Percentiles rank a stretch among this genome's conserved stretches.
These are phyloP conservation scores for Lasioglossum marginatum DNA, from an alignment of 2,888 invertebrate genomes.

Conservation along the genomic window DNA sequence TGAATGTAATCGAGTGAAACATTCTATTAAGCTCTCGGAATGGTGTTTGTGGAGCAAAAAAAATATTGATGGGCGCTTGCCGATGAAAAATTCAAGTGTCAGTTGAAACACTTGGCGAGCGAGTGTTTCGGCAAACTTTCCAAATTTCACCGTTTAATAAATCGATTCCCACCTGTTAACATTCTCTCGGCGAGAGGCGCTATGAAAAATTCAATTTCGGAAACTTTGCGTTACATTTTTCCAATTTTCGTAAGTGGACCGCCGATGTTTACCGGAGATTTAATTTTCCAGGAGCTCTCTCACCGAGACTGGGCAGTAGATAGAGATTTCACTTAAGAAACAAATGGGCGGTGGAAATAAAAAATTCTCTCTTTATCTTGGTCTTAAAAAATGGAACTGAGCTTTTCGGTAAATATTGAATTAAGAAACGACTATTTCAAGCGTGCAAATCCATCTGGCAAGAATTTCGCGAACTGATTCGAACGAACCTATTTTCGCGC, in stretches of 20 bases:
- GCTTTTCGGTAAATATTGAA: neutral
- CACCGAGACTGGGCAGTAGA: fast-evolving
- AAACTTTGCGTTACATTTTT: neutral
- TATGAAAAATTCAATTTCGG: neutral
- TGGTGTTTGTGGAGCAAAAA: neutral
- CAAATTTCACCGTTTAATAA: neutral
- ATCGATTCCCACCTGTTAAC: neutral
- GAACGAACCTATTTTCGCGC: neutral
- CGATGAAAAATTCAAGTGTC: neutral
- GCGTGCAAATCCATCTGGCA: neutral
- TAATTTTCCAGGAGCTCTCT: neutral
- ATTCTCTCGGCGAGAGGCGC: neutral
- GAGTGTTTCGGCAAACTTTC: neutral
- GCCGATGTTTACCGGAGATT: neutral
- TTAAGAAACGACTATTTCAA: neutral
- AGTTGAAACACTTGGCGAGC: neutral
- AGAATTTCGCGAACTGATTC: neutral
- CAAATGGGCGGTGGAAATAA: no score
- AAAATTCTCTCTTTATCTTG: neutral
- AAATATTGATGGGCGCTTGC: neutral
- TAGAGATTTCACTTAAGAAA: neutral
- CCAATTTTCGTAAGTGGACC: neutral
- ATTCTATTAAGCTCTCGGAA: neutral
- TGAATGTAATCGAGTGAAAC: conserved; percentile 5
- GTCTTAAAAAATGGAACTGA: neutral